Evolutionary conservation across 1,140 invertebrate species (phyloP), one percentile per base, ranked within the genome.

Genomic region (Drosophila nasuta): DNA sequence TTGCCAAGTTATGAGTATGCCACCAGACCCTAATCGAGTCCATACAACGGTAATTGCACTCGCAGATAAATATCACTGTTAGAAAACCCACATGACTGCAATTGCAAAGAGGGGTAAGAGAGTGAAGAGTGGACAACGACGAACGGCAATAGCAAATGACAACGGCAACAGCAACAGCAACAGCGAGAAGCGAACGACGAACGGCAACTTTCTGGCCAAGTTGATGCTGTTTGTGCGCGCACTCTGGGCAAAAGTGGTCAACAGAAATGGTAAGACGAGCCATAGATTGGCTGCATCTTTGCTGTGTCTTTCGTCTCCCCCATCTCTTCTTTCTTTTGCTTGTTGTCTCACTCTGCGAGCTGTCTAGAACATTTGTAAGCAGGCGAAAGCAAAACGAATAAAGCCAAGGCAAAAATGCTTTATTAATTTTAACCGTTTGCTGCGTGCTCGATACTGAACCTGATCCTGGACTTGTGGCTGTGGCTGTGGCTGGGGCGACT

Each of bases 381-480:
- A 64, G 62, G 75, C 70, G 81, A 77, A 77, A 77, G 74, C 74
- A 58, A 75, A 72, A 28, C 64, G 68, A 60, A 59, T 48, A 63
- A 63, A 74, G 71, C 77, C 64, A 62, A 75, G 59, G 56, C 71
- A 83, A 91, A 91, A 81, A 87, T 89, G 81, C 85, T 90, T 89
- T 89, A 89, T 89, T 89, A 89, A 89, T 89, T 89, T 90, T 81
- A 86, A 90, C 85, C 85, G 81, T 89, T 88, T 79, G 81, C 85
- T 90, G 86, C 86, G 81, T 85, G 85, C 85, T 58, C 45, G 45
- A 41, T 20, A 11, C 66, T 48, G 41, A 41, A 46, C 60, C 43
- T 60, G 41, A 20, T 45, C 17, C 30, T 52, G 35, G 41, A 41
- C 15, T 51, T 63, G 48, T 48, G 10, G 28, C 38, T 20, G 8